phyloP scores from a whole-genome alignment of 2,113 vertebrate genomes.

The Pelecanoides urinatrix region DNA sequence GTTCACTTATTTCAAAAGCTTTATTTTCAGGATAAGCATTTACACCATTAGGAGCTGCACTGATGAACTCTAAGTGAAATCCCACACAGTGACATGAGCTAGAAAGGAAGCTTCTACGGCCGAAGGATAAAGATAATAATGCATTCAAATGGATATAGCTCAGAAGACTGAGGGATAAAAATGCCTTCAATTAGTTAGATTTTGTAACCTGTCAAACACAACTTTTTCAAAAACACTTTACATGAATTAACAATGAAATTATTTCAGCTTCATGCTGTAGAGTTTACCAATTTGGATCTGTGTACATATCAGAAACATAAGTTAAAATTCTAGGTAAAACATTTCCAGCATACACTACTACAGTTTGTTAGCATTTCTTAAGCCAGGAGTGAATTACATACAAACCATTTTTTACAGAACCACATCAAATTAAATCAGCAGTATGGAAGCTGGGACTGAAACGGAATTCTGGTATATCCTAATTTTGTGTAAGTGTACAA shows the following conservation, averaged over 20 bases:
- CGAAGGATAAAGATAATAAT: background rate
- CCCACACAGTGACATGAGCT: fast-evolving
- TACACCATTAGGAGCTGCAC: background rate
- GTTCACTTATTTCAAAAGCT: background rate
- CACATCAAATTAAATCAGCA: background rate
- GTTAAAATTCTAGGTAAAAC: background rate
- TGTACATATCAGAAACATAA: background rate
- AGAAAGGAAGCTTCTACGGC: background rate
- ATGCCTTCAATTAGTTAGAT: background rate
- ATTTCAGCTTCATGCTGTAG: background rate
- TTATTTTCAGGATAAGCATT: background rate
- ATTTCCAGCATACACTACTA: background rate
- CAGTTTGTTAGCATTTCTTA: background rate
- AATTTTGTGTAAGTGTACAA: background rate
- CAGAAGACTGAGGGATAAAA: background rate
- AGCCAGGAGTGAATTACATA: background rate
- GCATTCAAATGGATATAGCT: background rate
- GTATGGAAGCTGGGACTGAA: background rate
- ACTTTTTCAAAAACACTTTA: background rate
- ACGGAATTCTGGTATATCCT: background rate
- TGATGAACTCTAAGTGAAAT: background rate
- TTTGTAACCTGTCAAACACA: background rate
- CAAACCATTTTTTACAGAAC: background rate
- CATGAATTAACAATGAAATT: background rate
- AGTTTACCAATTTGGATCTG: background rate